These are phyloP conservation scores for Calliopsis andreniformis DNA, from an alignment of 1,140 invertebrate species.

Conservation along the genomic window DNA sequence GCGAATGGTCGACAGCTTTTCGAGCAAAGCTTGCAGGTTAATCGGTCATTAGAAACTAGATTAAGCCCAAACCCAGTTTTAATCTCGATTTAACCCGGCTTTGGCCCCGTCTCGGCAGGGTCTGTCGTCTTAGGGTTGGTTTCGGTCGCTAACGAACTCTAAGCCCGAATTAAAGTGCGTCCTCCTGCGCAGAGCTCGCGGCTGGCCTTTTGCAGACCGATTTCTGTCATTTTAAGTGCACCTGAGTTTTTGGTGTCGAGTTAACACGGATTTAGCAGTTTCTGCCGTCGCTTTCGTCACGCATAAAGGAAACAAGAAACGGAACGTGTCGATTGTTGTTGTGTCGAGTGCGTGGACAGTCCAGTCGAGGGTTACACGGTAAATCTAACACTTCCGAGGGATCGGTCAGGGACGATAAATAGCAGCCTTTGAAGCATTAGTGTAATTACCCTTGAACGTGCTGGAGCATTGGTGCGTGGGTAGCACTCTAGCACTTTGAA, in stretches of 20 bases:
- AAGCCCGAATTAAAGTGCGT: conserved; percentile 69
- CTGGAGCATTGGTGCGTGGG: neutral
- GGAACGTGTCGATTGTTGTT: conserved; percentile 43
- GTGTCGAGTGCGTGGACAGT: conserved; percentile 3
- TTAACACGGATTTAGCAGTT: conserved; percentile 38
- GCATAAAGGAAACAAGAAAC: conserved; percentile 5
- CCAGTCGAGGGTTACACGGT: neutral
- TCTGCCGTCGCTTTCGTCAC: neutral
- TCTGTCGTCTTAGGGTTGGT: conserved; percentile 36
- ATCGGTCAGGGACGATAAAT: neutral
- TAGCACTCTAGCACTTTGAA: neutral
- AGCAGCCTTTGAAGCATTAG: neutral
- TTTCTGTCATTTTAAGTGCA: conserved; percentile 14
- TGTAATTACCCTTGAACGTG: conserved; percentile 4
- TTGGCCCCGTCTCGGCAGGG: conserved; percentile 26
- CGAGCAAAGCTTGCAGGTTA: conserved; percentile 61
- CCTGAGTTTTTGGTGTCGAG: conserved; percentile 40
- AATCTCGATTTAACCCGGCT: conserved; percentile 65
- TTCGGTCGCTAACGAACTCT: conserved; percentile 61
- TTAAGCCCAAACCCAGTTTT: conserved; percentile 62
- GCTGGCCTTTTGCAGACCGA: neutral
- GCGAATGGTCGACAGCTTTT: conserved; percentile 12
- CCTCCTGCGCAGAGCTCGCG: conserved; percentile 12
- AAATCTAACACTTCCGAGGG: conserved; percentile 22
- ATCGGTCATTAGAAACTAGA: conserved; percentile 73